These are phyloP conservation scores for Hirudo medicinalis DNA, from an alignment of 1,140 invertebrate genomes.

Conservation along the genomic window DNA sequence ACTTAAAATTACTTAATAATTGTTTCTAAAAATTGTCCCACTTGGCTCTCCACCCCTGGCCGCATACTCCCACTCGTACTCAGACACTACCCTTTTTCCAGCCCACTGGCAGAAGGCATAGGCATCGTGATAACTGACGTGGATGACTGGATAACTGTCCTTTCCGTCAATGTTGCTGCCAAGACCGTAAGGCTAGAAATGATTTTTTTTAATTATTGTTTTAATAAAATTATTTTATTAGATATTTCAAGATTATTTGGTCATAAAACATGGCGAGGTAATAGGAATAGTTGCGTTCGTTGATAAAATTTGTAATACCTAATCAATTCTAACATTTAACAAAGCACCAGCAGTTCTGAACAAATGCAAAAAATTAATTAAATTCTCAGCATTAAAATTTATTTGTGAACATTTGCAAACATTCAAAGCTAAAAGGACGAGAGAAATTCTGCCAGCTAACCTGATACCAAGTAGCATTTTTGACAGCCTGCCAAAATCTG, in stretches of 20 bases:
- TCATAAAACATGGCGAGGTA: no score
- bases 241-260: no score
- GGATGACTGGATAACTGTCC: constrained; percentile 35
- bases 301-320: no score
- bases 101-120: constrained; percentile 33
- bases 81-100: constrained; percentile 36
- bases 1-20: constrained; percentile 4
- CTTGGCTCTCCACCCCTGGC: constrained; percentile 31
- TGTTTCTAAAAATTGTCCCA: constrained; percentile 20
- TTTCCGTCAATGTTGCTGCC: constrained; percentile 27
- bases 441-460: constrained; percentile 23
- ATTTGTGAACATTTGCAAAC: no score
- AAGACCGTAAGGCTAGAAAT: constrained; percentile 35
- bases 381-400: no score
- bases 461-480: constrained; percentile 32
- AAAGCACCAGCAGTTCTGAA: no score
- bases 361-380: no score
- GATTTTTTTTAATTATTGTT: neutral
- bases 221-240: neutral
- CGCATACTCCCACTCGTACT: constrained; percentile 41
- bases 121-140: constrained; percentile 38
- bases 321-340: no score
- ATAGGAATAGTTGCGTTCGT: no score
- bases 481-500: constrained; percentile 32
- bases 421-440: neutral